phyloP scores from a whole-genome alignment of 2,113 vertebrate species.

The Pygoscelis adeliae region DNA sequence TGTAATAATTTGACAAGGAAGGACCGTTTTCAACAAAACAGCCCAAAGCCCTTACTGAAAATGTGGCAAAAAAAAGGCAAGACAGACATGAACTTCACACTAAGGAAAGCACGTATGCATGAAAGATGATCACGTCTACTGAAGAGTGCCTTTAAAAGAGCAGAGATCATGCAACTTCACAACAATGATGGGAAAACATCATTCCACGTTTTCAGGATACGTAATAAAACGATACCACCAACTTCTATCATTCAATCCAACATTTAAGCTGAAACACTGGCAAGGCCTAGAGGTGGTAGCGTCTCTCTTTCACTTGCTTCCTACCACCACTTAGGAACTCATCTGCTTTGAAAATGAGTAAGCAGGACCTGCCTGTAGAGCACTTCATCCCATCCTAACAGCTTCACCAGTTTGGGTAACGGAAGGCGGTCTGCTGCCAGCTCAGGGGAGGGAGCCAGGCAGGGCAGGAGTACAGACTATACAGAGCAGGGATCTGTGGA shows the following conservation, averaged over 20 bases:
- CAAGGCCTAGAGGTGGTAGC: not conserved
- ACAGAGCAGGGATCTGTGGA: not conserved
- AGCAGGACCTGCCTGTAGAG: not conserved
- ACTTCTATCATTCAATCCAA: not conserved
- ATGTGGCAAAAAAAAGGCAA: not conserved
- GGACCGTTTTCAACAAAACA: too few relatives aligned
- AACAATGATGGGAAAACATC: not conserved
- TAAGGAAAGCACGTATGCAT: fast-evolving
- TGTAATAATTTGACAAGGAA: not conserved
- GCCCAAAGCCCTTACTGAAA: not conserved
- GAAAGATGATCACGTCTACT: not conserved
- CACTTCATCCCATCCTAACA: not conserved
- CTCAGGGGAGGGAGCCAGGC: not conserved
- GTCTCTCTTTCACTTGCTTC: not conserved
- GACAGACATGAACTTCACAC: fast-evolving
- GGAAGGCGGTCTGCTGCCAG: not conserved
- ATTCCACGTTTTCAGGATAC: not conserved
- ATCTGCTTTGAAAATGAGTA: not conserved
- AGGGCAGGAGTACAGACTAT: not conserved
- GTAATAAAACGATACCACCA: not conserved
- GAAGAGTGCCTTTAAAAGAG: not conserved
- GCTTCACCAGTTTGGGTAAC: not conserved
- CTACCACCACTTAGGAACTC: not conserved
- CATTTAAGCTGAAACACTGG: too few relatives aligned
- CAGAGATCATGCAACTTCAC: not conserved